Base-by-base conservation (phyloP, 2,797 vertebrate genomes). In the Notamacropus eugenii region DNA sequence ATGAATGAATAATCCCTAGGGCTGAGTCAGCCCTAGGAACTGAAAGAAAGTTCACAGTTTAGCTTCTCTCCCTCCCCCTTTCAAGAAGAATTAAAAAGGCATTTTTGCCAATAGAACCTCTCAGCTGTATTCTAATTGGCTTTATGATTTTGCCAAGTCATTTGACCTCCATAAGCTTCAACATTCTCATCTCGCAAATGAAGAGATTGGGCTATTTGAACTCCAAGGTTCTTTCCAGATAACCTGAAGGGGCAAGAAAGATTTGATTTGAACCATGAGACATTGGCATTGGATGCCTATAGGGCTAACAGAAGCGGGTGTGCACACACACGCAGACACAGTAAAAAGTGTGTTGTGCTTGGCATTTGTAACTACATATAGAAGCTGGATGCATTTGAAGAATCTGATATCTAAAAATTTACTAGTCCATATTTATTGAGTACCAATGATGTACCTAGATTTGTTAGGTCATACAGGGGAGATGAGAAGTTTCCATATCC, bases 321-420 rank as follows among this genome's bases (percentile, higher is more conserved):
- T 52, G 52, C 29, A 19, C 14, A 56, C 55, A 55, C 55, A 55
- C 55, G 74, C 90, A 67, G 93, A 57, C 57, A 91, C 92, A 96
- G 8, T 94, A 95, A 29, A 94, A 91, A 87, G 96, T 95, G 31
- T 55, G 14, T 93, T 55, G 14, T 96, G 93, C 93, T 92, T 96
- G 90, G 93, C 91, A 94, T 54, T 94, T 96, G 6, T 93, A 93
- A 57, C 90, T 95, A 91, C 91, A 90, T 95, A 40, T 92, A 97
- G 90, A 97, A 40, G 31, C 92, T 93, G 92, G 50, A 95, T 55
- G 82, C 93, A 1, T 97, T 95, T 93, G n/a, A 97, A 96, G 67
- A 97, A 94, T 90, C 74, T 96, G 31, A 55, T 96, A 58, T 96
- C 94, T 97, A 95, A 97, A 96, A 96, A 96, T 96, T 94, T 62